phyloP scores from a whole-genome alignment of 1,140 invertebrate genomes.

The Lordiphosa stackelbergi region DNA sequence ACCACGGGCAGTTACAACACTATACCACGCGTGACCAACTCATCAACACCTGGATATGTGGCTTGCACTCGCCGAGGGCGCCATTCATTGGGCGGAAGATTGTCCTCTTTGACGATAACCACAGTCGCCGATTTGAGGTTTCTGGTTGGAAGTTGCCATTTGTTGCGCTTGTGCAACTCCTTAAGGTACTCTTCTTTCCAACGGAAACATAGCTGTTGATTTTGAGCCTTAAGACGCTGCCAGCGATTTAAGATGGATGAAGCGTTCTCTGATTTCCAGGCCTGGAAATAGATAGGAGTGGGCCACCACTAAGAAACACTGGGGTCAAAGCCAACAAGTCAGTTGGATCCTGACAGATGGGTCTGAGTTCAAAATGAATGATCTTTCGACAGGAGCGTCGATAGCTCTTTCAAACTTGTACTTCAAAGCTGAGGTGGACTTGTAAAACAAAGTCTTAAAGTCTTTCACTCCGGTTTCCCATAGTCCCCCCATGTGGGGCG shows the following conservation, averaged over 20 bases:
- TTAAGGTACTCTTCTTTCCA: slow-evolving; percentile 17
- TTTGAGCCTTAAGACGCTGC: slow-evolving; percentile 8
- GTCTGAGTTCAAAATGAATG: slow-evolving; percentile 3
- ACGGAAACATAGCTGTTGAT: slow-evolving; percentile 13
- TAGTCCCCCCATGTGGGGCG: not conserved
- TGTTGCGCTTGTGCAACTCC: slow-evolving; percentile 5
- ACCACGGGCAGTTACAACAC: no score
- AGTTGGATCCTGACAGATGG: slow-evolving; percentile 6
- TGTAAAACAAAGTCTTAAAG: not conserved
- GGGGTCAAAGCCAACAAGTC: slow-evolving; percentile 1
- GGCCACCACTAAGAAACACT: not conserved
- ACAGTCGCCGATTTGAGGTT: slow-evolving; percentile 1
- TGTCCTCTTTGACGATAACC: no score
- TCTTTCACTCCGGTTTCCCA: no score
- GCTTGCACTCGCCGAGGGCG: not conserved
- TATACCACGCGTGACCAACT: no score
- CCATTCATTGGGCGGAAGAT: no score
- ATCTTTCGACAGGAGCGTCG: not conserved
- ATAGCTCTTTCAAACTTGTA: not conserved
- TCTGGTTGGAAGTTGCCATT: not conserved
- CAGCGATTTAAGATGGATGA: slow-evolving; percentile 16
- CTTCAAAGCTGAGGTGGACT: not conserved
- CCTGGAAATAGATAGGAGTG: not conserved
- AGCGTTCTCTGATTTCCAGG: slow-evolving; percentile 10
- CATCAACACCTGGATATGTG: no score